These are phyloP conservation scores for Otolemur crassicaudatus DNA, from an alignment of 2,797 vertebrate genomes.

Conservation along the genomic window DNA sequence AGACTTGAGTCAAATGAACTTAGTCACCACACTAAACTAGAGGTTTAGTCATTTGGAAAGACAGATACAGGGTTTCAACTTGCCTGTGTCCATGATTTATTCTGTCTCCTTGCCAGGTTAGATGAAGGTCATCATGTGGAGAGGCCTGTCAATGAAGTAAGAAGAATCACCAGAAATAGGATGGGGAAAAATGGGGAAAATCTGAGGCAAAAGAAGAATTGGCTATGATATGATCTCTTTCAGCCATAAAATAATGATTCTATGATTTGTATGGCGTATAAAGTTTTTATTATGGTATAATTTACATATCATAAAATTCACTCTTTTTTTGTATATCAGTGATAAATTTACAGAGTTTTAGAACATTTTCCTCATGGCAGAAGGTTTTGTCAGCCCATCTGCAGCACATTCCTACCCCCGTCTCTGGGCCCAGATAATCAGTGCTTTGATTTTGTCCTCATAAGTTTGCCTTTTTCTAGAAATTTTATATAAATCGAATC, in stretches of 20 bases:
- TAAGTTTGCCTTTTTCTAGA: slow-evolving; percentile 1
- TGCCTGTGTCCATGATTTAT: not conserved
- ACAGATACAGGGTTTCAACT: not conserved
- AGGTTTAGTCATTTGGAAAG: not conserved
- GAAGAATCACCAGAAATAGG: not conserved
- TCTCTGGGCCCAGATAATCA: not conserved
- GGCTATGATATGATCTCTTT: not conserved
- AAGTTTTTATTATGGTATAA: slow-evolving; percentile 18
- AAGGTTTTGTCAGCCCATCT: not conserved
- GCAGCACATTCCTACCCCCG: not conserved
- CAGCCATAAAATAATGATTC: not conserved
- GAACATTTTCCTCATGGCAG: not conserved
- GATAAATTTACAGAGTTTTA: not conserved
- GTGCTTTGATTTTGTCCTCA: not conserved
- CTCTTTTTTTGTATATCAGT: not conserved
- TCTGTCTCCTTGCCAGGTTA: not conserved
- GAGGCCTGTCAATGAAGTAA: not conserved
- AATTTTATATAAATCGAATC: not conserved
- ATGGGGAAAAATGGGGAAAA: not conserved
- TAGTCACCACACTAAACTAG: not conserved
- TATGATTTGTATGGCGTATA: not conserved
- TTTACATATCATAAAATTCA: not conserved
- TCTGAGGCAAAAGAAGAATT: not conserved
- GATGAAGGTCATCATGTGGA: not conserved
- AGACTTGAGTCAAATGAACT: not conserved